Evolutionary conservation across 2,888 invertebrate species (phyloP), one percentile per base, ranked within the genome.

Genomic region (Caenorhabditis virilis): DNA sequence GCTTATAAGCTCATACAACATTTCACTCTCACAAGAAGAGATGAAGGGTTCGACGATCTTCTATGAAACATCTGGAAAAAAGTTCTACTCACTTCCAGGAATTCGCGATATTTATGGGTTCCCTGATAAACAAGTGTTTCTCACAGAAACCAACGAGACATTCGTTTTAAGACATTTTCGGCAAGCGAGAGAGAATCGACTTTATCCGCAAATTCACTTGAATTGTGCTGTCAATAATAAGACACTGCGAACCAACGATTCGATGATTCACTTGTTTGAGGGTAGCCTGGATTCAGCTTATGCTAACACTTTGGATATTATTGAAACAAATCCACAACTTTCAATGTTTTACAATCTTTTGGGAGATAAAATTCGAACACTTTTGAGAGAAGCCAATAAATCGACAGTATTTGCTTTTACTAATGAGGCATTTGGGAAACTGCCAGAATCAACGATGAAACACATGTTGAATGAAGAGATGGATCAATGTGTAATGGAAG

Each of bases 331-430:
- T 25, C 27, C 39, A 18, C 11, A 33, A 5, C 27, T 50, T 7
- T 25, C 25, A 15, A 49, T 23, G 3, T 45, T 45, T 30, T 25
- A 16, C 18, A 30, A 27, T 13, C 9, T 45, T 2, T 11, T 45
- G 3, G 45, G 30, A 2, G 45, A 27, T 2, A 30, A 45, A 2
- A 9, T 45, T 2, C 26, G 18, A 4, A 16, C 6, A 27, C 18
- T 27, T 30, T 45, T 45, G 18, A 3, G 16, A 4, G 30, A 45
- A 45, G 13, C n/a, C 18, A 20, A 45, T 3, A 7, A 20, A 7
- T 22, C 45, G 2, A 50, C 50, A 13, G 30, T 50, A 4, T 50
- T 50, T 20, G 50, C 50, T 6, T 50, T 50, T 20, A 50, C 50
- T 5, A 39, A 50, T 27, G 25, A 38, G 2, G 50, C 50, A 6